Conservation (phyloP, 2,797 vertebrate genomes). For the Setipinna tenuifilis region DNA sequence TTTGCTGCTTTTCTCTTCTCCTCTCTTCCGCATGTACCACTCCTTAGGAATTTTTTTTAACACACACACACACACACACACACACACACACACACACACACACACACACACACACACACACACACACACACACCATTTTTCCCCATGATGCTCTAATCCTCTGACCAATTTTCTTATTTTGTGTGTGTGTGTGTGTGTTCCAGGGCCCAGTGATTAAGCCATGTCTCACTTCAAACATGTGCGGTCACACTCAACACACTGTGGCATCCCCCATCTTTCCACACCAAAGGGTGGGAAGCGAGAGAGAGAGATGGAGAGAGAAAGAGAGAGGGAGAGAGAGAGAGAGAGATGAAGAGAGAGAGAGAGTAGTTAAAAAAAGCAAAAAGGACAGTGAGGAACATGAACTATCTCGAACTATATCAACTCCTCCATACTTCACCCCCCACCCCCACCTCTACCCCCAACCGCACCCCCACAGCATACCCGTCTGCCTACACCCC, state of each 20-base stretch:
- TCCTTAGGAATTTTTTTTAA: constrained; percentile 22
- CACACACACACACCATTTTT: not conserved
- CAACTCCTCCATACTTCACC: not conserved
- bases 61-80: constrained; percentile 24
- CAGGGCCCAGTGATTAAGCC: constrained; percentile 78
- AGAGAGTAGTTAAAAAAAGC: constrained; percentile 57
- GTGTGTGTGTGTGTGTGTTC: constrained; percentile 13
- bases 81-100: constrained; percentile 32
- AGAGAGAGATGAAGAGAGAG: not conserved
- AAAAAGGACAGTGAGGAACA: not conserved
- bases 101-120: constrained; percentile 8
- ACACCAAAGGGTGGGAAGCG: not conserved
- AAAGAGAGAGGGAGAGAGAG: not conserved
- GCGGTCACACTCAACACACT: constrained; percentile 57
- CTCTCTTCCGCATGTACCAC: not conserved
- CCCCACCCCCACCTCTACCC: not conserved
- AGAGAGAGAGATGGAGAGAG: not conserved
- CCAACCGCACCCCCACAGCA: no score
- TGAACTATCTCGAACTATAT: constrained; percentile 3
- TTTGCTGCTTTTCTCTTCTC: constrained; percentile 10
- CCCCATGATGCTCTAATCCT: constrained; percentile 11
- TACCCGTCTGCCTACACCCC: not conserved
- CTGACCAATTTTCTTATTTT: constrained; percentile 13
- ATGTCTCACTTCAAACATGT: constrained; percentile 70
- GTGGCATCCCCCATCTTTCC: constrained; percentile 20